A percentile compares a stretch with the other conserved stretches of the same genome.
phyloP scores from a whole-genome alignment of 2,888 invertebrate species.

The Physocephala rufipes region DNA sequence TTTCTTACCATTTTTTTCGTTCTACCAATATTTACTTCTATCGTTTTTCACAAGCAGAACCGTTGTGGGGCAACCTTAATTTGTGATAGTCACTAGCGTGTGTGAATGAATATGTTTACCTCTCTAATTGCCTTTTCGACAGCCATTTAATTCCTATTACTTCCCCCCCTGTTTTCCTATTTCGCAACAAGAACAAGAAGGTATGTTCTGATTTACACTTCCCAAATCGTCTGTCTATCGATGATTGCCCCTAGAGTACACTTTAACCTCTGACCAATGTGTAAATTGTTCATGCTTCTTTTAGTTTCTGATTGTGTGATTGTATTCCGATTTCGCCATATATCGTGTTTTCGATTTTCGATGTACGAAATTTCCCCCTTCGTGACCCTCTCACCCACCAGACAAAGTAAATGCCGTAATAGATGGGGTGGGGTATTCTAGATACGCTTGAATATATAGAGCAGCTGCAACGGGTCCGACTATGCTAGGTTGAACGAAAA shows the following conservation, averaged over 20 bases:
- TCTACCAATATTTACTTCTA: slow-evolving; percentile 3
- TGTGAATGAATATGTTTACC: slow-evolving; percentile 40
- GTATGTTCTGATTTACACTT: neutral
- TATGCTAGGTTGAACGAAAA: too few species aligned
- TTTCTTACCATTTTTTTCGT: slow-evolving; percentile 5
- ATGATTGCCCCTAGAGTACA: slow-evolving; percentile 17
- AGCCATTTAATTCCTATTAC: slow-evolving; percentile 64
- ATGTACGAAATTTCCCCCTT: slow-evolving; percentile 7
- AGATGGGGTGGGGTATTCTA: neutral
- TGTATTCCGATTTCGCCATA: slow-evolving; percentile 54
- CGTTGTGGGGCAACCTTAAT: slow-evolving; percentile 45
- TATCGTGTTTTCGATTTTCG: slow-evolving; percentile 44
- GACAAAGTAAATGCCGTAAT: too few species aligned
- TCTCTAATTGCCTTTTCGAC: slow-evolving; percentile 63
- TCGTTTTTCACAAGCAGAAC: neutral
- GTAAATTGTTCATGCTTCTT: slow-evolving; percentile 17
- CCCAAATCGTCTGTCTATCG: slow-evolving; percentile 1
- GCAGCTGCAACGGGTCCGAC: neutral
- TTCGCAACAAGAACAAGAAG: neutral
- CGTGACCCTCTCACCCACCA: neutral
- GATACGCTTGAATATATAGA: neutral
- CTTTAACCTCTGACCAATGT: slow-evolving; percentile 36
- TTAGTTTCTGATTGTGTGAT: slow-evolving; percentile 54
- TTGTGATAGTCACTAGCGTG: slow-evolving; percentile 39
- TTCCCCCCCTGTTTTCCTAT: slow-evolving; percentile 43